Evolutionary conservation across 2,888 invertebrate genomes (phyloP), one percentile per base, ranked within the genome.

Genomic region (Pyrochroa serraticornis): DNA sequence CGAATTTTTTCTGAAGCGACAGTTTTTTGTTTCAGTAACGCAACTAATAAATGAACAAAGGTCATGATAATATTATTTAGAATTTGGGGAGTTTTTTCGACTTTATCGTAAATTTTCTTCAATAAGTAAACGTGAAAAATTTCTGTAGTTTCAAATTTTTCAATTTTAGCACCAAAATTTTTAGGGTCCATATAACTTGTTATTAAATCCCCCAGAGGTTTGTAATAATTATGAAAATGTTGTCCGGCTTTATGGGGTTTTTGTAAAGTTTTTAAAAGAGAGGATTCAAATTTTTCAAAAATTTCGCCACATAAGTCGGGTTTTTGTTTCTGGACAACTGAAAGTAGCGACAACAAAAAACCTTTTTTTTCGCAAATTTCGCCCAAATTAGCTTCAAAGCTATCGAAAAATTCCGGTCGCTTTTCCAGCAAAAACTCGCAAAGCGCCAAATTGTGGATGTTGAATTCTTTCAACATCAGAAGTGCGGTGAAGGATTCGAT

Each of bases 201-300:
- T 35, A 90, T 82, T 41, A 91, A 73, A 63, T 82, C 82, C 6
- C 80, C 79, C 22, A 88, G 81, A n/a, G 86, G 83, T 48, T 79
- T 74, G 54, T 84, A 81, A 72, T 87, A 84, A 51, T 84, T 82
- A 38, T 84, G 78, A 63, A 88, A 87, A 46, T 88, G 84, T 64
- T 85, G 84, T 0, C 87, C 86, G 2, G 85, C 85, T 78, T 89
- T 89, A 60, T 87, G 86, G 0, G 89, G 89, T 70, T 88, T 89
- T 68, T 87, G 85, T 37, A 89, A 77, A 58, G 85, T 81, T 75
- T 87, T 86, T 45, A 81, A 74, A 33, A 92, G 84, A 60, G 87
- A 85, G 0, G 82, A 77, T 74, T 87, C 85, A 63, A 87, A 86
- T 67, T 84, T 81, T 39, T 82, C 78, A 69, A 83, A 88, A 49